Evolutionary conservation across 2,113 vertebrate genomes (phyloP).

Genomic region (Gallinago jamesoni): DNA sequence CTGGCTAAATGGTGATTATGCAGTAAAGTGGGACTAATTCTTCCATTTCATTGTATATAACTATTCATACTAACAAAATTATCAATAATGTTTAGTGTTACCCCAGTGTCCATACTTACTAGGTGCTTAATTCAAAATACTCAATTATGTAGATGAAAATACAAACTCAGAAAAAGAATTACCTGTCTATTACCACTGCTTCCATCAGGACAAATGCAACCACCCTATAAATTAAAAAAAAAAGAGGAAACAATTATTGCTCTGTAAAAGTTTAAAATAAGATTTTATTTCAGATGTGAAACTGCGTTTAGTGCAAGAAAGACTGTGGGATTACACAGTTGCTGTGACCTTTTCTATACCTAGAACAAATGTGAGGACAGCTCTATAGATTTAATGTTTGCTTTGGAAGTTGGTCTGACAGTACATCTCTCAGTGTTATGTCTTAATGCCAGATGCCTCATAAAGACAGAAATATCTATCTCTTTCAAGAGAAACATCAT

Average conservation of each 20-base stretch:
- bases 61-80: neutral
- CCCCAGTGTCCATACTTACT: neutral
- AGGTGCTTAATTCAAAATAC: neutral
- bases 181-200: constrained; percentile 51
- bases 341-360: neutral
- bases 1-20: neutral
- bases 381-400: accelerated
- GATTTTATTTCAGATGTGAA: neutral
- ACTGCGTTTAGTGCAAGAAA: neutral
- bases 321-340: neutral
- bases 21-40: neutral
- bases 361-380: neutral
- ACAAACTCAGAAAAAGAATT: neutral
- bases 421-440: neutral
- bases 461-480: neutral
- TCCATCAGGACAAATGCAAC: constrained; percentile 63
- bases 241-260: neutral
- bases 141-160: neutral
- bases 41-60: neutral
- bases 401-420: neutral
- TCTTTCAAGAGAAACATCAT: neutral
- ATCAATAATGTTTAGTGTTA: neutral
- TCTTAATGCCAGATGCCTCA: neutral
- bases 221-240: constrained; percentile 1
- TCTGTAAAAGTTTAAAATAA: neutral